Percentiles rank a stretch among this genome's conserved stretches.
phyloP scores from a whole-genome alignment of 2,797 vertebrate genomes.

The Bradypus variegatus region DNA sequence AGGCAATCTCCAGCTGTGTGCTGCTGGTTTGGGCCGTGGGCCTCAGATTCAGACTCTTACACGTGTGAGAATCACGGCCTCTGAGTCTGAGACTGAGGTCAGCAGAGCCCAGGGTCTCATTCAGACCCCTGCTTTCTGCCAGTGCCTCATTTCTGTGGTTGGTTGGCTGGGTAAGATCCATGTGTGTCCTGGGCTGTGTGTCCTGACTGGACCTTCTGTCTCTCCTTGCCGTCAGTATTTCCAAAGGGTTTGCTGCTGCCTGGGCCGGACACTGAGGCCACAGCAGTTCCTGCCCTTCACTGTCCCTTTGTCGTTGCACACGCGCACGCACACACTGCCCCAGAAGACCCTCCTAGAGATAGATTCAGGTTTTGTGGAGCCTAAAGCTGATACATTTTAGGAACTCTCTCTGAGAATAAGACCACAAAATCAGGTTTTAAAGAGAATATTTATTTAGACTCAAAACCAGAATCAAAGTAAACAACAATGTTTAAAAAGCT shows the following conservation, averaged over 20 bases:
- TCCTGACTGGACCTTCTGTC: not conserved
- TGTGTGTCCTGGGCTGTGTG: not conserved
- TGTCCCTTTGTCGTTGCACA: too few relatives aligned
- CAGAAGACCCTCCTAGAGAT: not conserved
- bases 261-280: not conserved
- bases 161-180: not conserved
- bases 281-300: not conserved
- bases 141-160: not conserved
- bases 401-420: not conserved
- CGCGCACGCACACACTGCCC: too few relatives aligned
- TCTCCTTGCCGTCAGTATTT: not conserved
- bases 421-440: not conserved
- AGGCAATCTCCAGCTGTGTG: not conserved
- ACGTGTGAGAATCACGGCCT: not conserved
- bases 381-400: not conserved
- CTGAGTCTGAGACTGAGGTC: not conserved
- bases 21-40: too few relatives aligned
- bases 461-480: constrained; percentile 2
- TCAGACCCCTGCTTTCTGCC: not conserved
- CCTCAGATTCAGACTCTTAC: not conserved
- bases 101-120: not conserved
- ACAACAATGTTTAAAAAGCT: not conserved
- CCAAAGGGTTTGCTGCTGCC: not conserved
- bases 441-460: not conserved
- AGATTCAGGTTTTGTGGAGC: not conserved